phyloP scores from a whole-genome alignment of 2,888 invertebrate species.

The Phaedon cochleariae region DNA sequence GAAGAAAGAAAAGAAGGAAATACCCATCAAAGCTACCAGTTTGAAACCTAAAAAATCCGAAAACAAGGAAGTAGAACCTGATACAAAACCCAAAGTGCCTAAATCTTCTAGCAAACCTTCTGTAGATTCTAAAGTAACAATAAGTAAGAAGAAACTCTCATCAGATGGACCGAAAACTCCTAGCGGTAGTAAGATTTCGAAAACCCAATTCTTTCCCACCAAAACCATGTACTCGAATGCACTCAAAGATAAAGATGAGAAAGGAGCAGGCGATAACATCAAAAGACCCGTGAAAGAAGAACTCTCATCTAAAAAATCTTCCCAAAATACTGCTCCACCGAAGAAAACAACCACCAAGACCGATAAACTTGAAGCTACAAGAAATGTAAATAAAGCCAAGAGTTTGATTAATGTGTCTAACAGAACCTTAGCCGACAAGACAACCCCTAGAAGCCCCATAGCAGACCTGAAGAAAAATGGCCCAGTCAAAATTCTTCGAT shows the following conservation, averaged over 20 bases:
- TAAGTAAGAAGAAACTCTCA: conserved; percentile 20
- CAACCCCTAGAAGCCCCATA: neutral
- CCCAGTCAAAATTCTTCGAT: neutral
- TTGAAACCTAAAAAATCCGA: neutral
- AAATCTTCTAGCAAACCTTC: neutral
- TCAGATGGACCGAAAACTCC: conserved; percentile 33
- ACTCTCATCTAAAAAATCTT: neutral
- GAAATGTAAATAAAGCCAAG: neutral
- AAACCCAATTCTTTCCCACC: conserved; percentile 58
- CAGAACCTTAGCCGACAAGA: neutral
- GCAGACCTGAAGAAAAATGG: neutral
- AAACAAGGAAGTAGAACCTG: conserved; percentile 13
- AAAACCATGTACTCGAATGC: conserved; percentile 56
- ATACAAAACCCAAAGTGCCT: conserved; percentile 2
- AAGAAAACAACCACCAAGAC: neutral
- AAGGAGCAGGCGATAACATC: neutral
- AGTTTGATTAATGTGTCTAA: neutral
- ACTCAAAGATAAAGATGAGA: conserved; percentile 39
- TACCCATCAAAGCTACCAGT: conserved; percentile 21
- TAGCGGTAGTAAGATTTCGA: conserved; percentile 52
- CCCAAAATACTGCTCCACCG: neutral
- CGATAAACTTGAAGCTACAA: neutral
- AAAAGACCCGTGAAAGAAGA: conserved; percentile 9
- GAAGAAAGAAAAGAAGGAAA: conserved; percentile 31
- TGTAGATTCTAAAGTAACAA: neutral